Evolutionary conservation across 2,797 vertebrate genomes (phyloP).

Genomic region (Micropoecilia bifurca): DNA sequence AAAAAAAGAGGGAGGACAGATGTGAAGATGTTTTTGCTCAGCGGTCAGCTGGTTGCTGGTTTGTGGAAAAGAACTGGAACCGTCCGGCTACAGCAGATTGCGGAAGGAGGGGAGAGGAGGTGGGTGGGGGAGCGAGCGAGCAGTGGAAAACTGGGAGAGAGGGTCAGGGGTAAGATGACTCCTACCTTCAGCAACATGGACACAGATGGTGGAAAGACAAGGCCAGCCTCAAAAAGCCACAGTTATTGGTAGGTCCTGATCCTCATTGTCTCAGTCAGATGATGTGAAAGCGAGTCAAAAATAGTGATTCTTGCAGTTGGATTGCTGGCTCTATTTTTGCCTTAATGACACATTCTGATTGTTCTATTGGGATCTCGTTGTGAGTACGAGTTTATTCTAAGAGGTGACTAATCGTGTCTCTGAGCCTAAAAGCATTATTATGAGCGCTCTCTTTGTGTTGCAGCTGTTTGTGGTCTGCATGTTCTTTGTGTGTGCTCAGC

Average conservation of each 20-base stretch:
- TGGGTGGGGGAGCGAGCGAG: slow-evolving; percentile 13
- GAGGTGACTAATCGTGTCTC: slow-evolving; percentile 64
- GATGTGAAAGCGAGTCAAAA: slow-evolving; percentile 33
- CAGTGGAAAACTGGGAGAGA: slow-evolving; percentile 35
- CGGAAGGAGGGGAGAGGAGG: slow-evolving; percentile 5
- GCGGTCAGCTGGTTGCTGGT: slow-evolving; percentile 40
- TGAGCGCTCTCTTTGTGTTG: slow-evolving; percentile 30
- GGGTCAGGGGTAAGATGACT: slow-evolving; percentile 67
- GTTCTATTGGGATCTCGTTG: slow-evolving; percentile 52
- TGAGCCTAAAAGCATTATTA: slow-evolving; percentile 42
- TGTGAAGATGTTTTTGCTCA: slow-evolving; percentile 7
- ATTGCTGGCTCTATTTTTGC: slow-evolving; percentile 34
- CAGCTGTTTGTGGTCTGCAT: slow-evolving; percentile 43
- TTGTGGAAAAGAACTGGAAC: slow-evolving; percentile 55
- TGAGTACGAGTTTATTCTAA: slow-evolving; percentile 62
- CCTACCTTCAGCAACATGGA: slow-evolving; percentile 40
- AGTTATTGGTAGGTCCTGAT: slow-evolving; percentile 45
- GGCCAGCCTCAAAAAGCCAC: slow-evolving; percentile 36
- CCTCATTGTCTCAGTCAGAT: slow-evolving; percentile 38
- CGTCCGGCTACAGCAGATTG: slow-evolving; percentile 33
- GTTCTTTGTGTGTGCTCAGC: neutral
- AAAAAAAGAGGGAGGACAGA: slow-evolving; percentile 18
- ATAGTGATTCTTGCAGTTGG: slow-evolving; percentile 5
- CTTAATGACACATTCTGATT: slow-evolving; percentile 47
- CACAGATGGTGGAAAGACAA: slow-evolving; percentile 47